phyloP scores from a whole-genome alignment of 2,113 vertebrate species.

The Phaethon lepturus region DNA sequence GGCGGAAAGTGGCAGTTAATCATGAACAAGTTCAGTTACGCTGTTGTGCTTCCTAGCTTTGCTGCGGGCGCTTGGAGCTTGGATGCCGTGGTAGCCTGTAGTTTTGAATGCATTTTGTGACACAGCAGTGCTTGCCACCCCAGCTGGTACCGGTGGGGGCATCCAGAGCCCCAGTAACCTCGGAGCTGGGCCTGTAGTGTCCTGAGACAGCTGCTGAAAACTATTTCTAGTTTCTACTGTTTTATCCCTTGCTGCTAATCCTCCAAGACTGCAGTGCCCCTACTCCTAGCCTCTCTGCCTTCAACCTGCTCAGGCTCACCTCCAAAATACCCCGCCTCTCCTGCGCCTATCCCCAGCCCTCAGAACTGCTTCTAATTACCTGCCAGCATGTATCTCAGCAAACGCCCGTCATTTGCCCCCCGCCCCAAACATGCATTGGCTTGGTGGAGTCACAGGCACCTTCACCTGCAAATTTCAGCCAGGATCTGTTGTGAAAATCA shows the following conservation, averaged over 20 bases:
- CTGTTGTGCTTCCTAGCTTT: background rate
- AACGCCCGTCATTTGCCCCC: background rate
- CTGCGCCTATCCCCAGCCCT: background rate
- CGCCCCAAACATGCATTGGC: background rate
- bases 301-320: background rate
- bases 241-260: background rate
- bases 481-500: background rate
- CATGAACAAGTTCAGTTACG: background rate
- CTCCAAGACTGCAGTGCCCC: background rate
- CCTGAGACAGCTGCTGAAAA: background rate
- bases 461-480: background rate
- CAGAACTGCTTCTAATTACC: background rate
- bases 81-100: background rate
- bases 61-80: background rate
- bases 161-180: background rate
- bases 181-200: background rate
- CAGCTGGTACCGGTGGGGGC: rapidly evolving
- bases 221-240: background rate
- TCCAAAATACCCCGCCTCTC: background rate
- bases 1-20: background rate
- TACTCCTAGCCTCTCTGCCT: background rate
- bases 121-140: background rate
- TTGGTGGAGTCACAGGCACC: background rate
- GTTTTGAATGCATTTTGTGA: background rate
- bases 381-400: background rate